Base-by-base conservation (phyloP, 2,113 vertebrate genomes). In the Rousettus leschenaultii region DNA sequence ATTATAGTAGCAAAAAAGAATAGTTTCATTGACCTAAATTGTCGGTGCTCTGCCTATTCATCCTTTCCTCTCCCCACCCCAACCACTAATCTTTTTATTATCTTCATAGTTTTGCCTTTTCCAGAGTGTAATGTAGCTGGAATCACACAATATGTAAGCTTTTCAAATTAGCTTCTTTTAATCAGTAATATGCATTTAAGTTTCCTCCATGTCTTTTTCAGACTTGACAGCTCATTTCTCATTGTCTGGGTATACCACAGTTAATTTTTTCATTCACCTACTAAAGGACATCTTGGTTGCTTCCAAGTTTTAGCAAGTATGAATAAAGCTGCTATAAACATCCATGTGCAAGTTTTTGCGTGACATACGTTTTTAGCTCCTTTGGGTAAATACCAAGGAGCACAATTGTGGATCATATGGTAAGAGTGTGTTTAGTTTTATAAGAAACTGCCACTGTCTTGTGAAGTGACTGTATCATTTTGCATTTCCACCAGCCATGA, bases 281-380 rank as follows among this genome's bases (percentile, higher is more conserved):
- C 63, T 80, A 45, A 96, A 74, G 7, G 75, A n/a, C 86, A 83
- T 79, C 35, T 89, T 94, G 26, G 26, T 83, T 66, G 63, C 19
- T 96, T 43, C 33, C 48, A 86, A 28, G 30, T 84, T 94, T 92
- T 92, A 94, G 48, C 68, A 89, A 83, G 77, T 96, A 71, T 95
- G 33, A 90, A 75, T 88, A 93, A 68, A 94, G n/a, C 45, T 91
- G 43, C 33, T 91, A 59, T 85, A 96, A 93, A 63, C 28, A 95
- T 79, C 57, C 24, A 80, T 18, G 21, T 48, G 5, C 22, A 87
- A 28, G 35, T 68, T 63, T 96, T 93, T 84, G 65, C 75, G 33
- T 33, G 51, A 88, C 35, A 55, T 79, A 95, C 87, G 65, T 40
- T 91, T 92, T 95, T 45, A 73, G 6, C n/a, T 51, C 43, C 12